These are phyloP conservation scores for Tribolium castaneum DNA, from an alignment of 1,140 invertebrate species.

Conservation along the genomic window DNA sequence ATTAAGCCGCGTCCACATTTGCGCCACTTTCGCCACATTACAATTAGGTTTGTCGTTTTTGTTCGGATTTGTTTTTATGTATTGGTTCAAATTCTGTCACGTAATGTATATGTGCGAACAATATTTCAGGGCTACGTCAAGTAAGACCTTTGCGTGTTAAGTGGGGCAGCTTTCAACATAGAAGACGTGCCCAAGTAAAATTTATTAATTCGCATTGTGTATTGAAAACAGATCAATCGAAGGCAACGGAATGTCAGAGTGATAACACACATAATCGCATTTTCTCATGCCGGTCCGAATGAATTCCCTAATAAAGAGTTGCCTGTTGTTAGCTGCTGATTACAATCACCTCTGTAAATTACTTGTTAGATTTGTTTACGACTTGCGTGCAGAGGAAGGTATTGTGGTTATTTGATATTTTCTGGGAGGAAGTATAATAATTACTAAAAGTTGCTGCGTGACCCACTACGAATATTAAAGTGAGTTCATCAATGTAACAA, in stretches of 20 bases:
- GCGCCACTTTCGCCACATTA: background rate
- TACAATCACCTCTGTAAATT: constrained; percentile 42
- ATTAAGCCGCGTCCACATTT: background rate
- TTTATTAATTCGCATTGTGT: constrained; percentile 8
- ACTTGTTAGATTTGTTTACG: constrained; percentile 44
- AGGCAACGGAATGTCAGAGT: background rate
- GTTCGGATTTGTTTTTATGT: background rate
- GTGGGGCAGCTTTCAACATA: background rate
- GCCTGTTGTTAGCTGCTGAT: constrained; percentile 36
- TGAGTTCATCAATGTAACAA: constrained; percentile 38
- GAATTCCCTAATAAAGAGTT: constrained; percentile 32
- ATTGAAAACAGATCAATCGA: constrained; percentile 22
- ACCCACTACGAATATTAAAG: constrained; percentile 41
- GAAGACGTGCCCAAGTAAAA: background rate
- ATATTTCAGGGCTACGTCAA: background rate
- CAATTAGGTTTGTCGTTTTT: background rate
- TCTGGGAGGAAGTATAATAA: constrained; percentile 42
- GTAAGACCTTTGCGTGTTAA: constrained; percentile 6
- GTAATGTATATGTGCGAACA: background rate
- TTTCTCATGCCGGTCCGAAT: constrained; percentile 16
- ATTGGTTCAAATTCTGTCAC: background rate
- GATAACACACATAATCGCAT: constrained; percentile 14
- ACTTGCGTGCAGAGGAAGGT: constrained; percentile 39
- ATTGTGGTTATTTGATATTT: constrained; percentile 43
- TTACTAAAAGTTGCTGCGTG: constrained; percentile 41